Conservation (phyloP, 2,113 vertebrate genomes). For the Cricetomys ansorgei region DNA sequence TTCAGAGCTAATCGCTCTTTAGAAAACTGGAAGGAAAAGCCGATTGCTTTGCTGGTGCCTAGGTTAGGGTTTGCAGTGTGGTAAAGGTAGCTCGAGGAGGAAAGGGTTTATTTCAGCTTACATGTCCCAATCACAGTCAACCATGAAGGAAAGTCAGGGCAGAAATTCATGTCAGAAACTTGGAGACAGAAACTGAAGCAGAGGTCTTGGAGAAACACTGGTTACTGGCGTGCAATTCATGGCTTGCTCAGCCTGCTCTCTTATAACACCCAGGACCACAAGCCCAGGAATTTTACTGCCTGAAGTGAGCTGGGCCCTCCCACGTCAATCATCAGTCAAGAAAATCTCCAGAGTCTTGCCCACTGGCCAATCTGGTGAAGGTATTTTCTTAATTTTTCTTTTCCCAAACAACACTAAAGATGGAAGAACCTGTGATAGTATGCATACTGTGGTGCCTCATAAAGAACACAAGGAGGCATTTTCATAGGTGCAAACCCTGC, state of each 20-base stretch:
- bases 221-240: background rate
- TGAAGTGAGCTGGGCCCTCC: background rate
- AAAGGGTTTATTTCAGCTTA: background rate
- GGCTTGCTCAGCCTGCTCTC: too few species aligned
- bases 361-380: background rate
- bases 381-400: background rate
- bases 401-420: too few species aligned
- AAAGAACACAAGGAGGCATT: too few species aligned
- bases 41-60: background rate
- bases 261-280: background rate
- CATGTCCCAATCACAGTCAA: background rate
- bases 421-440: too few species aligned
- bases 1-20: too few species aligned
- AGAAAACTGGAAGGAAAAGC: too few species aligned
- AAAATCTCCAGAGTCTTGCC: background rate
- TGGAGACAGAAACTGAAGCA: background rate
- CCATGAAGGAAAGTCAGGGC: background rate
- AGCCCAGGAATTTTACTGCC: background rate
- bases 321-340: background rate
- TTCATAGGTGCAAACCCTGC: too few species aligned
- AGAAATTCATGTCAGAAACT: background rate
- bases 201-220: background rate
- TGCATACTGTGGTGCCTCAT: too few species aligned
- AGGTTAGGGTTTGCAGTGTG: background rate
- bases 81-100: background rate